phyloP scores from a whole-genome alignment of 2,888 invertebrate genomes.

The Nymphalis polychloros region DNA sequence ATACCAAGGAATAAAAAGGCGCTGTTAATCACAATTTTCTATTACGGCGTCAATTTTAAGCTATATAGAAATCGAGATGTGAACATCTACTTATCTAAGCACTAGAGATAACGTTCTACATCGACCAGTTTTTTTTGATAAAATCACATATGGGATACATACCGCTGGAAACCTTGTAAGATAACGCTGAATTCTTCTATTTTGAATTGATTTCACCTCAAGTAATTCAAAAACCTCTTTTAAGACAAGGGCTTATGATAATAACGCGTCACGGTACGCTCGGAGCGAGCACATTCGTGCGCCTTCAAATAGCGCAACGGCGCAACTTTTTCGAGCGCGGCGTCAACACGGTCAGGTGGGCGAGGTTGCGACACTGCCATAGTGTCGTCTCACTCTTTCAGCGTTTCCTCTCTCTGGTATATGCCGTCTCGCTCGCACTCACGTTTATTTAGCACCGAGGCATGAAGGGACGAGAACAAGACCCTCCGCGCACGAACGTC shows the following conservation, averaged over 20 bases:
- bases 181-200: slow-evolving; percentile 47
- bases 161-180: slow-evolving; percentile 51
- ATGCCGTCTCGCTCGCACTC: slow-evolving; percentile 65
- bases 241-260: slow-evolving; percentile 65
- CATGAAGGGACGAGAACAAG: slow-evolving; percentile 61
- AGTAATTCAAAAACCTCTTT: slow-evolving; percentile 57
- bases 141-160: slow-evolving; percentile 53
- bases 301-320: slow-evolving; percentile 81
- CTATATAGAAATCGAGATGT: slow-evolving; percentile 46
- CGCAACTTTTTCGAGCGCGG: slow-evolving; percentile 82
- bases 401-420: slow-evolving; percentile 50
- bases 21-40: slow-evolving; percentile 53
- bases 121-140: slow-evolving; percentile 43
- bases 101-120: slow-evolving; percentile 59
- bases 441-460: slow-evolving; percentile 45
- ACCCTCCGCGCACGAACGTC: slow-evolving; percentile 77
- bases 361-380: slow-evolving; percentile 82
- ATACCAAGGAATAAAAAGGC: slow-evolving; percentile 77
- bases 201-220: slow-evolving; percentile 46
- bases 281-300: slow-evolving; percentile 76
- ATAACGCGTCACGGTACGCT: slow-evolving; percentile 72
- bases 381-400: slow-evolving; percentile 56
- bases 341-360: slow-evolving; percentile 82
- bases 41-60: slow-evolving; percentile 9
- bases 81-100: slow-evolving; percentile 54